Evolutionary conservation across 2,797 vertebrate genomes (phyloP), one percentile per base, ranked within the genome.

Genomic region (Malacoraja senta): DNA sequence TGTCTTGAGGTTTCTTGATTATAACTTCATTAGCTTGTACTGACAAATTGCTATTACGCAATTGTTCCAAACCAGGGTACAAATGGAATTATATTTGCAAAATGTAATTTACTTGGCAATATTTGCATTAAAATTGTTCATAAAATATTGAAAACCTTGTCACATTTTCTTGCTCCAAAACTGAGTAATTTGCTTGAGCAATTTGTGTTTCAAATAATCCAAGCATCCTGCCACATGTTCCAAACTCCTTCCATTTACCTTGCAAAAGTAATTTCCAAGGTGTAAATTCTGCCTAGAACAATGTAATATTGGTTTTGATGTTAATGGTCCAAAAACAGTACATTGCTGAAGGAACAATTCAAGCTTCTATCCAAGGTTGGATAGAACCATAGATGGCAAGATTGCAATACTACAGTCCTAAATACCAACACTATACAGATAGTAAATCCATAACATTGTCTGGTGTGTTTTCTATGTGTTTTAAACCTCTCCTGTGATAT

Each of bases 271-370:
- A 91, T 91, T 24, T 72, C 19, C n/a, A 68, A 53, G 19, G 21
- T 38, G 32, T 74, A 72, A 74, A 26, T 24, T 44, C 44, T 74
- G 24, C n/a, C 10, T 24, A 53, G 12, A 58, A 92, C 38, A 21
- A 35, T 44, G 44, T 44, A 44, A 44, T 44, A 44, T 44, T n/a
- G n/a, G n/a, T n/a, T 94, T 94, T 94, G 95, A 95, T 95, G 95
- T 95, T 44, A 94, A 95, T 94, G 95, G 95, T 58, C 95, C 95
- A 93, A 93, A 94, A 93, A 94, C 94, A 94, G 93, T 94, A 53
- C n/a, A 26, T 61, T 84, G 71, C 1, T n/a, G 26, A 63, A 29
- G 24, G 68, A 24, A 71, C 24, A 91, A 53, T 15, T 53, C 13
- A 2, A 44, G 44, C 74, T 53, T 26, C 44, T 9, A 35, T 44